Percentiles rank a stretch among this genome's conserved stretches.
Conservation (phyloP, 2,888 invertebrate species). For the Drosophila longiperda region DNA sequence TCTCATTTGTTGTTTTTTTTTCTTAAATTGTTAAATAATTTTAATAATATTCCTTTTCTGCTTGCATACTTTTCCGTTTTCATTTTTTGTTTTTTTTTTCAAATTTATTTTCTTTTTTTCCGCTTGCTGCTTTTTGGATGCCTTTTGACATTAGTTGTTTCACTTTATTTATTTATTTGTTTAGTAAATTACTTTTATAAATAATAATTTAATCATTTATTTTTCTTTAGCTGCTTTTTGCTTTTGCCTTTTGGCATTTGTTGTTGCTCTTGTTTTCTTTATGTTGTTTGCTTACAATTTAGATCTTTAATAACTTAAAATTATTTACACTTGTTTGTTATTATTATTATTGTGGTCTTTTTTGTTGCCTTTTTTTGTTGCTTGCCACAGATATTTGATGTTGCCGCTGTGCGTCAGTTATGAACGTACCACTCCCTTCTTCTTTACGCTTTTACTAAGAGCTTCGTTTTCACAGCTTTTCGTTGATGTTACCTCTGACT, state of each 20-base stretch:
- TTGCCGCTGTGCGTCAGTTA: slow-evolving; percentile 85
- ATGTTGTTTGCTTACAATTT: slow-evolving; percentile 24
- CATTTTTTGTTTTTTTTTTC: not conserved
- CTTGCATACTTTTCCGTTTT: not conserved
- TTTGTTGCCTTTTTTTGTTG: slow-evolving; percentile 33
- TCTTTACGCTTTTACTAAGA: slow-evolving; percentile 73
- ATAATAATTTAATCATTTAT: not conserved
- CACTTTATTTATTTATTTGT: not conserved
- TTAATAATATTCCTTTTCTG: not conserved
- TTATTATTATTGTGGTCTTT: slow-evolving; percentile 37
- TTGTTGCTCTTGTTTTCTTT: slow-evolving; percentile 34
- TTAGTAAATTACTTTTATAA: not conserved
- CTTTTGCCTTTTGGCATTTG: slow-evolving; percentile 8
- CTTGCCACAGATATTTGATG: slow-evolving; percentile 63
- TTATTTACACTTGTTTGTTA: slow-evolving; percentile 32
- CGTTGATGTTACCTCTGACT: slow-evolving; percentile 45
- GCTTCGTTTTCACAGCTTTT: slow-evolving; percentile 71
- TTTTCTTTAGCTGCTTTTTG: not conserved
- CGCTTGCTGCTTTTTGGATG: not conserved
- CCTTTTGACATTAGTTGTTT: not conserved
- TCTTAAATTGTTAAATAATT: not conserved
- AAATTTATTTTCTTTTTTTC: not conserved
- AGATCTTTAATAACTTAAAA: slow-evolving; percentile 22
- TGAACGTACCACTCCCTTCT: slow-evolving; percentile 86
- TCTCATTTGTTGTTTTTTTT: not conserved